A percentile compares a stretch with the other conserved stretches of the same genome.
These are phyloP conservation scores for Cladopsammia gracilis DNA, from an alignment of 64 coral and sea anemone genomes.

Conservation along the genomic window DNA sequence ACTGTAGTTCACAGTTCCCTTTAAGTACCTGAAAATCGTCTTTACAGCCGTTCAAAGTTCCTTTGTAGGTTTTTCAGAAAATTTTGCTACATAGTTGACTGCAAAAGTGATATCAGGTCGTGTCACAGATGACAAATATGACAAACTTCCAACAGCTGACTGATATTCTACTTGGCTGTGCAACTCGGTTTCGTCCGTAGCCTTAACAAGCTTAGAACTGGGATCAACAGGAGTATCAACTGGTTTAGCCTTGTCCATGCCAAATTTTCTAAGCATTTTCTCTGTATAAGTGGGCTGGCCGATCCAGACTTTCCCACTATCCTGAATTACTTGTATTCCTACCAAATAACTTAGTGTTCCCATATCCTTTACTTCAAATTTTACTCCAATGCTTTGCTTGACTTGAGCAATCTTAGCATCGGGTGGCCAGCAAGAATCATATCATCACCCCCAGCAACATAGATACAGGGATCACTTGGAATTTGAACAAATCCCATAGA, in stretches of 20 bases:
- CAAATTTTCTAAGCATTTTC: constrained; percentile 67
- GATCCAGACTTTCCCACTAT: constrained; percentile 64
- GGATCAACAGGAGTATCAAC: constrained; percentile 70
- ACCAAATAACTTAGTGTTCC: constrained; percentile 57
- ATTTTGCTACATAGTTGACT: constrained; percentile 71
- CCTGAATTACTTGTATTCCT: constrained; percentile 70
- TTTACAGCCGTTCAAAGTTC: constrained; percentile 64
- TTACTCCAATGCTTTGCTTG: constrained; percentile 63
- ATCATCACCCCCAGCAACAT: constrained; percentile 29
- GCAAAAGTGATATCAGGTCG: constrained; percentile 61
- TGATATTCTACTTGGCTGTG: constrained; percentile 47
- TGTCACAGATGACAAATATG: constrained; percentile 57
- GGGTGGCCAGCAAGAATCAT: constrained; percentile 59
- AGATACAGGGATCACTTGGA: constrained; percentile 59
- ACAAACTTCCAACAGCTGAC: constrained; percentile 54
- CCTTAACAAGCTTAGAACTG: constrained; percentile 58
- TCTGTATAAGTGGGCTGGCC: constrained; percentile 68
- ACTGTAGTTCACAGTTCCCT: constrained; percentile 57
- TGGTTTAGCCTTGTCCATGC: constrained; percentile 59
- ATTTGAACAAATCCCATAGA: constrained; percentile 23
- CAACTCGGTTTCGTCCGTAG: constrained; percentile 6
- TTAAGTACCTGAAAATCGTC: constrained; percentile 48
- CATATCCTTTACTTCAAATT: constrained; percentile 72
- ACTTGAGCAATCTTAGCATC: constrained; percentile 64
- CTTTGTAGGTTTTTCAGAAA: constrained; percentile 52